Base-by-base conservation (phyloP, 2,797 vertebrate genomes). In the Nyctalus aviator region DNA sequence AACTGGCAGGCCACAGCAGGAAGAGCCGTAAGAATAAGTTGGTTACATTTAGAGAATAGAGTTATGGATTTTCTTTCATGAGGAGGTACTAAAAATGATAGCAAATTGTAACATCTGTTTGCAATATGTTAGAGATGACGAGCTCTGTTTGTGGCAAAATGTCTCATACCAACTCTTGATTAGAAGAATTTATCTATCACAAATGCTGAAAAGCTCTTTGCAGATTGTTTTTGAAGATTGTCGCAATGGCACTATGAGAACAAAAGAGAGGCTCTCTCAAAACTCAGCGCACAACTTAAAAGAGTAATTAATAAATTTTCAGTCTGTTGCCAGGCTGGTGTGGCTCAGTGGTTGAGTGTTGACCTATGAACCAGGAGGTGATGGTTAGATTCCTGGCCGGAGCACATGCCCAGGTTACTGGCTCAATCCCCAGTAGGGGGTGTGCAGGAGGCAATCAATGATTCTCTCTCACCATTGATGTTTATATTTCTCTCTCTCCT, bases 51-150 rank as follows among this genome's bases (percentile, higher is more conserved):
- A 93, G 90, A 97, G 84, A 95, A 37, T 93, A 81, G 88, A 97
- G 62, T 95, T 97, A 97, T 1, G 46, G 94, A 93, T 96, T 97
- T 95, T 96, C 57, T 96, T 98, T 98, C 97, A 97, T 64, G 85
- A 93, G 27, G 66, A 15, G 78, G 92, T 94, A 96, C 97, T 95
- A 97, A 98, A 98, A 98, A 97, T 72, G 75, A 97, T 59, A 78
- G 95, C 94, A 97, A 98, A 97, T 97, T 97, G 66, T 90, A 97
- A 97, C 96, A 98, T 96, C 96, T 98, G 96, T 97, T 98, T 98
- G 0, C 5, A 95, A 93, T 88, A 79, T 92, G 72, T 93, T 94
- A 97, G 96, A 97, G 75, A 93, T 95, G 90, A 94, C 97, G 97
- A 96, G 88, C 88, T 94, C 95, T 97, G 88, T 97, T 98, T 97